phyloP scores from a whole-genome alignment of 2,888 invertebrate genomes.

The Herminia tarsipennalis region DNA sequence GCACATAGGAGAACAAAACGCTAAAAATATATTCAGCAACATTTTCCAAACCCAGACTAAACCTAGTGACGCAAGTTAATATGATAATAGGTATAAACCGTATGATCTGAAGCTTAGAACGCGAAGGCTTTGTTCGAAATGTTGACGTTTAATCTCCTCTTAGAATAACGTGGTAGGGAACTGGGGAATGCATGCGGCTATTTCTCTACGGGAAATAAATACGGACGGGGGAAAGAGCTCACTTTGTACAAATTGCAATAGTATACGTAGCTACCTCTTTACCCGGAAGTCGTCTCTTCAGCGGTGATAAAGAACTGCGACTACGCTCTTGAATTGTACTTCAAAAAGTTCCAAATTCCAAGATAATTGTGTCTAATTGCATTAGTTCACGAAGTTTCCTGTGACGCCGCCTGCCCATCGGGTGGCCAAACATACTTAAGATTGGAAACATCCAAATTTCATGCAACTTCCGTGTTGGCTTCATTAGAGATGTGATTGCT shows the following conservation, averaged over 20 bases:
- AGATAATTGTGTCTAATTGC: constrained; percentile 49
- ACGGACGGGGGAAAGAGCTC: constrained; percentile 50
- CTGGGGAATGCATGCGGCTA: constrained; percentile 45
- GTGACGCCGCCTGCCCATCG: constrained; percentile 20
- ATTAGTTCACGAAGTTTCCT: constrained; percentile 41
- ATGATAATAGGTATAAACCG: constrained; percentile 38
- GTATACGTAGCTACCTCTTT: constrained; percentile 34
- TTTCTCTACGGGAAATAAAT: constrained; percentile 60
- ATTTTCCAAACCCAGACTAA: constrained; percentile 9
- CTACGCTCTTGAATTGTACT: constrained; percentile 40
- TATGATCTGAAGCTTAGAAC: constrained; percentile 34
- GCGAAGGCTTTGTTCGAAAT: constrained; percentile 35
- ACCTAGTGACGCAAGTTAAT: constrained; percentile 27
- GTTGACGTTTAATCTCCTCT: constrained; percentile 56
- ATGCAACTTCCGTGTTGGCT: constrained; percentile 18
- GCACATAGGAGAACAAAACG: background rate
- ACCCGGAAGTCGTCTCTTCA: constrained; percentile 43
- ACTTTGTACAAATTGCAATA: constrained; percentile 62
- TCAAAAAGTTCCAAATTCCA: constrained; percentile 42
- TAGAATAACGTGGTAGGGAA: constrained; percentile 43
- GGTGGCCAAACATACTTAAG: constrained; percentile 16
- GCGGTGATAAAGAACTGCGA: constrained; percentile 49
- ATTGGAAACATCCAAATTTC: constrained; percentile 17
- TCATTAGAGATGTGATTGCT: constrained; percentile 28
- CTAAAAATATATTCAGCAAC: background rate